phyloP scores from a whole-genome alignment of 2,113 vertebrate genomes.

The Ibidorhyncha struthersii region DNA sequence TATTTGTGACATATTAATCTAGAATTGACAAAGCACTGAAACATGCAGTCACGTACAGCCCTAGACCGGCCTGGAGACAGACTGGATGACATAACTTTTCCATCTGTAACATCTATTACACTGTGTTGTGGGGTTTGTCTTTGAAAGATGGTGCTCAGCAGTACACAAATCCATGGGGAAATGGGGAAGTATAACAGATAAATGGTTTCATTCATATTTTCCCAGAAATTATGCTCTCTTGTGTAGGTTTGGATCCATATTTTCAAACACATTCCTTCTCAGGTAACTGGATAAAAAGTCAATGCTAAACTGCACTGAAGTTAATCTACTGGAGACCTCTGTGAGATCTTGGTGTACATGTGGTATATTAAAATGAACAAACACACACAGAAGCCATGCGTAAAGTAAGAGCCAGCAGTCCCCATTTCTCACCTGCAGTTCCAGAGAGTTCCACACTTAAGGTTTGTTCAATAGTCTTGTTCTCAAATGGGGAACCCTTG shows the following conservation, averaged over 20 bases:
- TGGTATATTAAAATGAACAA: background rate
- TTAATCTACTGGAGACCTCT: background rate
- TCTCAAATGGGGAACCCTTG: constrained; percentile 99
- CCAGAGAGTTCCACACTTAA: constrained; percentile 99
- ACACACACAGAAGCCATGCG: background rate
- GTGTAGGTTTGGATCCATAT: background rate
- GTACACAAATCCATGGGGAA: constrained; percentile 24
- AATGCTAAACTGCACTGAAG: background rate
- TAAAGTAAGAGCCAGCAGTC: background rate
- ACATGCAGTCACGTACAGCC: background rate
- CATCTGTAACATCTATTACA: constrained; percentile 33
- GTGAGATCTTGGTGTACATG: background rate
- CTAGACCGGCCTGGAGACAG: background rate
- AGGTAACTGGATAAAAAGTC: background rate
- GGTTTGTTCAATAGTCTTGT: constrained; percentile 99
- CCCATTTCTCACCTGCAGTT: constrained; percentile 92
- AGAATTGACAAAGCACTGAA: constrained; percentile 44
- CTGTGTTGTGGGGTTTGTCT: constrained; percentile 15
- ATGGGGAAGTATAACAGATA: constrained; percentile 12
- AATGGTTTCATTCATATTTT: constrained; percentile 58
- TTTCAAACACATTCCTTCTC: constrained; percentile 13
- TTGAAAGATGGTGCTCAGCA: constrained; percentile 41
- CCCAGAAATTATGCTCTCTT: constrained; percentile 38
- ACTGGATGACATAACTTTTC: constrained; percentile 43
- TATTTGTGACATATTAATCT: constrained; percentile 50